phyloP scores from a whole-genome alignment of 1,140 invertebrate species.

The Wasmannia auropunctata region DNA sequence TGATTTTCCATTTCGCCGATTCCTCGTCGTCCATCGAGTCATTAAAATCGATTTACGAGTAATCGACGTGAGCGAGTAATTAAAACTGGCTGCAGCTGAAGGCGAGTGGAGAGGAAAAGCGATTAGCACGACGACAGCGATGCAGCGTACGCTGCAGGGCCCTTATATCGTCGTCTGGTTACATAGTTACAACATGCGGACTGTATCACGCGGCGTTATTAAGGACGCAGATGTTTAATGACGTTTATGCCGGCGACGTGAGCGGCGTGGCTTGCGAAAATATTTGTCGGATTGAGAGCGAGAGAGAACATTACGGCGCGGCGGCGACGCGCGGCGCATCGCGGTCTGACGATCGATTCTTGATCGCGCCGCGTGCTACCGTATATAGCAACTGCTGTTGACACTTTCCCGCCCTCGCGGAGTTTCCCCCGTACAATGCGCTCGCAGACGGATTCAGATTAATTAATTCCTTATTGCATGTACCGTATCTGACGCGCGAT shows the following conservation, averaged over 20 bases:
- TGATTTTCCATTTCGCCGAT: background rate
- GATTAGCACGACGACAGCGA: constrained; percentile 74
- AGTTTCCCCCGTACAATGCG: background rate
- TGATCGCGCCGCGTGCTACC: background rate
- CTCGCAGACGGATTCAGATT: constrained; percentile 21
- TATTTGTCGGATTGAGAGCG: constrained; percentile 54
- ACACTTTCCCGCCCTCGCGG: background rate
- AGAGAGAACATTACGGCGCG: constrained; percentile 1
- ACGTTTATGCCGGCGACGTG: constrained; percentile 56
- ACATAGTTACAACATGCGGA: constrained; percentile 43
- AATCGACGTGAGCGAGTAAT: constrained; percentile 1
- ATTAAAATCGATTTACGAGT: background rate
- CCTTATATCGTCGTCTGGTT: constrained; percentile 68
- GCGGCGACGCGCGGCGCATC: background rate
- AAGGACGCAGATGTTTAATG: constrained; percentile 72
- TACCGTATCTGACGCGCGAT: constrained; percentile 11
- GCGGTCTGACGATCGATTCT: constrained; percentile 46
- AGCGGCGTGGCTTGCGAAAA: constrained; percentile 55
- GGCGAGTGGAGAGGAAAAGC: constrained; percentile 36
- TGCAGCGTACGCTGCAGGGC: constrained; percentile 63
- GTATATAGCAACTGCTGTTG: constrained; percentile 1
- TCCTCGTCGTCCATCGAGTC: background rate
- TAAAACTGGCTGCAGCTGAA: background rate
- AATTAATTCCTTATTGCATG: constrained; percentile 52
- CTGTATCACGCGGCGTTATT: constrained; percentile 67